phyloP scores from a whole-genome alignment of 2,113 vertebrate species.

The Cichladusa arquata region DNA sequence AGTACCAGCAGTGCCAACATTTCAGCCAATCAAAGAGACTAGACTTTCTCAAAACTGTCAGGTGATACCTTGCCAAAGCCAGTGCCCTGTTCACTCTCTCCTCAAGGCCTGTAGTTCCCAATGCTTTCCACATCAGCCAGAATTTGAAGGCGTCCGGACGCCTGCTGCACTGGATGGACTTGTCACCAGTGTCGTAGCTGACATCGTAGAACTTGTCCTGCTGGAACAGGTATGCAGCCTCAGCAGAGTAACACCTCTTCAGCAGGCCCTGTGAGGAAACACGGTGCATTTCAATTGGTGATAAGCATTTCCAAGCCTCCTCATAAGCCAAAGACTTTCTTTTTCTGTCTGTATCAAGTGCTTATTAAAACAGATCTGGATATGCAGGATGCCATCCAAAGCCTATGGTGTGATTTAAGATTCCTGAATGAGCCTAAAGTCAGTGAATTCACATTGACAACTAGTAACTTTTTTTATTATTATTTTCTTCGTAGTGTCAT shows the following conservation, averaged over 20 bases:
- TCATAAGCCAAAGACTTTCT: background rate
- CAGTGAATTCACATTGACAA: background rate
- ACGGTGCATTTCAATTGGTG: background rate
- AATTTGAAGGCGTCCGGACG: slow-evolving; percentile 84
- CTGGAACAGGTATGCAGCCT: slow-evolving; percentile 85
- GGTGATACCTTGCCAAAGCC: slow-evolving; percentile 76
- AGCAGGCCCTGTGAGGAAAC: slow-evolving; percentile 74
- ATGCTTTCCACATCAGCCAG: slow-evolving; percentile 88
- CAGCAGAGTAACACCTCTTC: slow-evolving; percentile 79
- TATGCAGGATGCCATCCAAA: background rate
- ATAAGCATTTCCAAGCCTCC: background rate
- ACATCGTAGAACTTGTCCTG: slow-evolving; percentile 87
- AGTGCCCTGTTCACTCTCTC: slow-evolving; percentile 82
- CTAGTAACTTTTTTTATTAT: background rate
- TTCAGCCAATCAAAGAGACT: background rate
- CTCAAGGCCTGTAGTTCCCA: slow-evolving; percentile 80
- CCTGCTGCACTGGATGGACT: slow-evolving; percentile 86
- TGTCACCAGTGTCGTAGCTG: slow-evolving; percentile 84
- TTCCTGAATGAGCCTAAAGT: background rate
- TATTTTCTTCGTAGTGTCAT: background rate
- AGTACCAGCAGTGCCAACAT: background rate
- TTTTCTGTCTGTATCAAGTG: background rate
- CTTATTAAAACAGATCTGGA: background rate
- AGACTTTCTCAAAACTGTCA: background rate
- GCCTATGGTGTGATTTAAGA: background rate